Evolutionary conservation across 2,113 vertebrate species (phyloP).

Genomic region (Parus major): DNA sequence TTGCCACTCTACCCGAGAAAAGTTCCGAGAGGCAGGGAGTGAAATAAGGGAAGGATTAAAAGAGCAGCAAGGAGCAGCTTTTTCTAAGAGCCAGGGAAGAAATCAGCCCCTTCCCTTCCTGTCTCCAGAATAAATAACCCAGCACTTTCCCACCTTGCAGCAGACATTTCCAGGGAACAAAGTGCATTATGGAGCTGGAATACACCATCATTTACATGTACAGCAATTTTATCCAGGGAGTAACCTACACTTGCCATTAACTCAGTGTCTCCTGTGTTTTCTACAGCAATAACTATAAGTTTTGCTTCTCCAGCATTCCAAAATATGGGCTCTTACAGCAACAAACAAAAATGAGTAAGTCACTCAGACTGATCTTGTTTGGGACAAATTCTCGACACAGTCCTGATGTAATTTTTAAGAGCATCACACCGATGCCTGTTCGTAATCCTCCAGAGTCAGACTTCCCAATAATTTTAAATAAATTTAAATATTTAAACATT

Average conservation of each 20-base stretch:
- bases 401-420: neutral
- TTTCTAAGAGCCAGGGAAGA: neutral
- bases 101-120: neutral
- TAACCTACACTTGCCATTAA: neutral
- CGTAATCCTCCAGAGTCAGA: neutral
- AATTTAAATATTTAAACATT: neutral
- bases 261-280: rapidly evolving
- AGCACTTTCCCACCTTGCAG: neutral
- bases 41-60: neutral
- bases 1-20: neutral
- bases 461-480: neutral
- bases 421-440: neutral
- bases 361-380: neutral
- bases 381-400: neutral
- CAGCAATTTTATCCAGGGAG: neutral
- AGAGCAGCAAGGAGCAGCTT: neutral
- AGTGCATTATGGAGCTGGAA: neutral
- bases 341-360: too few relatives aligned
- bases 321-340: rapidly evolving
- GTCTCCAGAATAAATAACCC: neutral
- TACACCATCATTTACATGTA: rapidly evolving
- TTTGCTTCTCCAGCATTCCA: neutral
- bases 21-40: neutral
- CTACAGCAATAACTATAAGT: neutral
- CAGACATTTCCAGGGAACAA: neutral